Conservation (phyloP, 2,113 vertebrate species). For the Polypterus bichir region DNA sequence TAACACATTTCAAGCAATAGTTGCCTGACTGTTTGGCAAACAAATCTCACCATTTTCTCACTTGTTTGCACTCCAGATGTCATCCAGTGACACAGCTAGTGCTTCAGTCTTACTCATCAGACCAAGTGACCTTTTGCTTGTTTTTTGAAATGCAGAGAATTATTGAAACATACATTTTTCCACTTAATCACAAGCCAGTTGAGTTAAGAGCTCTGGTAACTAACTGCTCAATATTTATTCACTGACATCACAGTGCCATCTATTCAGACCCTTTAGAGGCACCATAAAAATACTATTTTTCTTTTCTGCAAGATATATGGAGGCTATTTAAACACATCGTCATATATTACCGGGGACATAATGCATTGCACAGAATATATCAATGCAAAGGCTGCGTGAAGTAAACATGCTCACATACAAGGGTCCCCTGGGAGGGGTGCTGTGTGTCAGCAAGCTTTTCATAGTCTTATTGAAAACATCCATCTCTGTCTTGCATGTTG, state of each 20-base stretch:
- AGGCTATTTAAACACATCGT: slow-evolving; percentile 5
- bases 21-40: no score
- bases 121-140: no score
- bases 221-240: not conserved
- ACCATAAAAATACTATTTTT: not conserved
- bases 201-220: not conserved
- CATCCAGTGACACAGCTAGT: no score
- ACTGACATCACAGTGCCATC: not conserved
- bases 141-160: no score
- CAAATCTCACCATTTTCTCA: no score
- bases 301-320: not conserved
- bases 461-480: slow-evolving; percentile 6
- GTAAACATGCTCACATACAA: not conserved
- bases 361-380: slow-evolving; percentile 2
- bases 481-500: not conserved
- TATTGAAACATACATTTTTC: no score
- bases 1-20: no score
- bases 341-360: not conserved
- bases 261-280: not conserved
- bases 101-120: no score
- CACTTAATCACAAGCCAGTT: no score
- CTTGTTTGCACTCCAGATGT: no score
- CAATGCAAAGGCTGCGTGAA: not conserved
- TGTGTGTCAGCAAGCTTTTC: slow-evolving; percentile 2
- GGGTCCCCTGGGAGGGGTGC: not conserved